Conservation (phyloP, 2,888 invertebrate species). For the Rotaria magnacalcarata region DNA sequence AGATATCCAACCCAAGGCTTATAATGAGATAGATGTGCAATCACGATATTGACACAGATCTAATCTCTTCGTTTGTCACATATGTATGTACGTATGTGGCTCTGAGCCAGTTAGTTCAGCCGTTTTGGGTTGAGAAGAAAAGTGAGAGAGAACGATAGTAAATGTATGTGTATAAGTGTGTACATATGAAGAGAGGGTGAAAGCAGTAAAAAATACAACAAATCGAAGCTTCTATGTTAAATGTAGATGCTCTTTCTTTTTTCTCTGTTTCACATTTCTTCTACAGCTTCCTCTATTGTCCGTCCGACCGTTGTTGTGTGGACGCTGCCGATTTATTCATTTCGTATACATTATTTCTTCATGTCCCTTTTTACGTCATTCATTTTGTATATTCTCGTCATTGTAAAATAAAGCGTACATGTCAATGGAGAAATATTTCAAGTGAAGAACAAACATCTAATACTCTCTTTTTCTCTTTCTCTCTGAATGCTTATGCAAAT, state of each 20-base stretch:
- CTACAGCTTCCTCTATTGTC: conserved; percentile 8
- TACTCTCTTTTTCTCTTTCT: not conserved
- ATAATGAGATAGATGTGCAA: not conserved
- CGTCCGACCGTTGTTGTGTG: not conserved
- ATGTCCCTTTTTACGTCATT: conserved; percentile 21
- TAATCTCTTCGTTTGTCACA: not conserved
- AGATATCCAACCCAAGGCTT: not conserved
- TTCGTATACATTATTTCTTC: conserved; percentile 13
- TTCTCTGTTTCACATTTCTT: conserved; percentile 18
- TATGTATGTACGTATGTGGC: not conserved
- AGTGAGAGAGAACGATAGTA: not conserved
- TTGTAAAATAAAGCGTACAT: not conserved
- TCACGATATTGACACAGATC: not conserved
- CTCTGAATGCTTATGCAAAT: not conserved
- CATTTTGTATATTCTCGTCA: not conserved
- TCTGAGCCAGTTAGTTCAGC: not conserved
- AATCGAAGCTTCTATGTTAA: not conserved
- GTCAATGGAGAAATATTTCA: not conserved
- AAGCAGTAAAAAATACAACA: conserved; percentile 18
- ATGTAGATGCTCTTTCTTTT: conserved; percentile 22
- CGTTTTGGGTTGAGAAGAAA: not conserved
- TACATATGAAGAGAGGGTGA: not conserved
- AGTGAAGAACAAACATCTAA: conserved; percentile 26
- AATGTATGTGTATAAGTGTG: not conserved
- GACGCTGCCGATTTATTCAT: conserved; percentile 12